Evolutionary conservation across 2,888 invertebrate genomes (phyloP), one percentile per base, ranked within the genome.

Genomic region (Epinotia demarniana): DNA sequence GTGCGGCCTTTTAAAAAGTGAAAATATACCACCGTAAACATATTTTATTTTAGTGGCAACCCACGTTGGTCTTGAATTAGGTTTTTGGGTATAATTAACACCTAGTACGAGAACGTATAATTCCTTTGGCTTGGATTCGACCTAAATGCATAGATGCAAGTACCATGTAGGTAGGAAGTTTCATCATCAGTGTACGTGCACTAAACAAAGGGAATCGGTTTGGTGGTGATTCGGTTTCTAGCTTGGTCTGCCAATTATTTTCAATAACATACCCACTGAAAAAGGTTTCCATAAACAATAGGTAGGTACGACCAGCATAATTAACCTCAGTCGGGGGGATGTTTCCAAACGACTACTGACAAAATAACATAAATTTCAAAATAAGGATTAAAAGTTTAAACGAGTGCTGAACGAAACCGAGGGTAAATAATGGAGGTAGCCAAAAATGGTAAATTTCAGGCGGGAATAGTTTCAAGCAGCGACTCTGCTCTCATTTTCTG

Each of bases 401-500:
- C 71, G 75, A 75, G 69, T 58, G 69, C 66, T 61, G 66, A 62
- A 67, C 61, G 66, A 67, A 75, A 67, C 75, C 67, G 71, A 62
- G 71, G 64, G 60, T 61, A 72, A 75, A 67, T 75, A 75, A 75
- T 67, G 71, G 66, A 57, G 72, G 72, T 67, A 72, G 71, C 75
- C 67, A 75, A 75, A 75, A 75, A 67, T 62, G 73, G 73, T 70
- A 73, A 77, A 73, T 78, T 76, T 77, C 69, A 73, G 72, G 53
- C 49, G 74, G 75, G 76, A 78, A 79, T 80, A 80, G 81, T 81
- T 81, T 80, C 69, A 77, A 74, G 72, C 79, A 74, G 69, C 69
- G 61, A 70, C 66, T 76, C 53, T 68, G 78, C 78, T 80, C 80
- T 79, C 80, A 82, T 84, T 83, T 84, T 80, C 80, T 75, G 77